Percentiles rank a stretch among this genome's conserved stretches.
Evolutionary conservation across 1,140 invertebrate genomes (phyloP).

Genomic region (Cyclina sinensis): DNA sequence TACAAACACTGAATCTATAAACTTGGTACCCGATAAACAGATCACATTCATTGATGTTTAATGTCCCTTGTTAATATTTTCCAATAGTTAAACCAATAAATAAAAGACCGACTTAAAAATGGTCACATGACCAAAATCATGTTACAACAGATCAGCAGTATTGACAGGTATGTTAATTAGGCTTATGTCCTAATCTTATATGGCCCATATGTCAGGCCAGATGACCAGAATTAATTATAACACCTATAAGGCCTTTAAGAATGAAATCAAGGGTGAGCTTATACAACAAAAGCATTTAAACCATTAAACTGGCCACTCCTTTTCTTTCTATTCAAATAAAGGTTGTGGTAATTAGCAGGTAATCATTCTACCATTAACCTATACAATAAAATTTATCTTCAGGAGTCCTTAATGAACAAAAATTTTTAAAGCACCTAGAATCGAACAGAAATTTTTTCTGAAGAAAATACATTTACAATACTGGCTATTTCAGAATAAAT

Average conservation of each 20-base stretch:
- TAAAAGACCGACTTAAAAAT: slow-evolving; percentile 18
- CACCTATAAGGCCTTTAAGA: not conserved
- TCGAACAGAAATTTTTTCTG: no score
- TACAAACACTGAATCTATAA: slow-evolving; percentile 15
- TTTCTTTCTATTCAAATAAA: no score
- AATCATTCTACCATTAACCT: no score
- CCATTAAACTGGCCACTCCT: no score
- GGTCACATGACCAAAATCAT: slow-evolving; percentile 31
- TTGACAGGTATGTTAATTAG: not conserved
- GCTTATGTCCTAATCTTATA: not conserved
- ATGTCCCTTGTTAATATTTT: not conserved
- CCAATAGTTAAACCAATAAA: slow-evolving; percentile 8
- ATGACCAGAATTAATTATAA: slow-evolving; percentile 4
- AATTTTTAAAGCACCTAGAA: no score
- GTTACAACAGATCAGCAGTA: not conserved
- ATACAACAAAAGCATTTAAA: no score
- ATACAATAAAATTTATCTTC: no score
- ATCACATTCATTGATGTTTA: slow-evolving; percentile 45
- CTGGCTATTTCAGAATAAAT: no score
- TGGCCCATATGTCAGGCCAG: not conserved
- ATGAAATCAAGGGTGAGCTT: no score
- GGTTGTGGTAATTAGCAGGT: no score
- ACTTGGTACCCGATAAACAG: slow-evolving; percentile 23
- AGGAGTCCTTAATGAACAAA: no score
- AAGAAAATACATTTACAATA: no score